Conservation (phyloP, 2,888 invertebrate genomes). For the Phyto melanocephala region DNA sequence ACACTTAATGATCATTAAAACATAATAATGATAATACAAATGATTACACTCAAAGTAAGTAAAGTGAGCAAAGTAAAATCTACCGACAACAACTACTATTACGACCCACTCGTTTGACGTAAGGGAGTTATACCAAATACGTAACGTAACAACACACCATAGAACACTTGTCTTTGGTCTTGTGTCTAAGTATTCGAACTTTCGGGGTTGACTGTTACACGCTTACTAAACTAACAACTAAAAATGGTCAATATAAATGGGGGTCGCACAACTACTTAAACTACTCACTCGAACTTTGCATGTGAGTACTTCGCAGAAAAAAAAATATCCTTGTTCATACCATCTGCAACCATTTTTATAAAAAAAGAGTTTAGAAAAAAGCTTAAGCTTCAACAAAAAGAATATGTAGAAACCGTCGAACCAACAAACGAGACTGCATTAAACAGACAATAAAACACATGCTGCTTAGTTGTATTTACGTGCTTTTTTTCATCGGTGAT, state of each 20-base stretch:
- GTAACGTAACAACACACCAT: conserved; percentile 17
- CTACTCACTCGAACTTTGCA: conserved; percentile 14
- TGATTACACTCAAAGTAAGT: conserved; percentile 26
- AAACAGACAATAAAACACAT: background rate
- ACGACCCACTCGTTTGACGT: background rate
- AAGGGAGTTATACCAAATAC: conserved; percentile 1
- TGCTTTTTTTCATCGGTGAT: background rate
- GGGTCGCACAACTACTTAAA: background rate
- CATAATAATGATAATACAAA: conserved; percentile 24
- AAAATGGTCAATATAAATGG: conserved; percentile 33
- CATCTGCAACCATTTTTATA: conserved; percentile 24
- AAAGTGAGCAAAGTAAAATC: conserved; percentile 2
- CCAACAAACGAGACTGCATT: background rate
- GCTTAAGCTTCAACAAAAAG: background rate
- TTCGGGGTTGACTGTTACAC: conserved; percentile 51
- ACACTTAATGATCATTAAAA: conserved; percentile 47
- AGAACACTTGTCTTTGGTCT: conserved; percentile 1
- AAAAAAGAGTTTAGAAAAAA: background rate
- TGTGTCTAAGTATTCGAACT: conserved; percentile 35
- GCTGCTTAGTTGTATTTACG: background rate
- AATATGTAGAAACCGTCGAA: background rate
- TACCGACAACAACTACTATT: background rate
- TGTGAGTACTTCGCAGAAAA: background rate
- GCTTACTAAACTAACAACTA: conserved; percentile 46
- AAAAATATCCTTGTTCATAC: conserved; percentile 19